Evolutionary conservation across 2,113 vertebrate genomes (phyloP).

Genomic region (Actinemys pallida): DNA sequence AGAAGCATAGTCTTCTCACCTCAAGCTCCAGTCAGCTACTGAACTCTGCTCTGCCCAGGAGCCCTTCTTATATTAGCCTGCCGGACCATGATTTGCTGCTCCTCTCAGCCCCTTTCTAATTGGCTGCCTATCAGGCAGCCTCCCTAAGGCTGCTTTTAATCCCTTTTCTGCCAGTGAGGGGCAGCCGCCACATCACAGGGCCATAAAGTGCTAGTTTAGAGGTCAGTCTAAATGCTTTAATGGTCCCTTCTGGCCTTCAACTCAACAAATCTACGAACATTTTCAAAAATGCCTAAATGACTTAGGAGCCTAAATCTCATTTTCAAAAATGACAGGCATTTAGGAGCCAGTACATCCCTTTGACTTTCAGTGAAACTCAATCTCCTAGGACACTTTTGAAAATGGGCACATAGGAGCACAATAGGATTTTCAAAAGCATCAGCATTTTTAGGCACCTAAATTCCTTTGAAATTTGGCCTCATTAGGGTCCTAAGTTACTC

Average conservation of each 20-base stretch:
- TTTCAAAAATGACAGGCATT: background rate
- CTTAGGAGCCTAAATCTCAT: accelerated
- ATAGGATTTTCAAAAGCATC: background rate
- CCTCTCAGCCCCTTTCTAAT: too few relatives aligned
- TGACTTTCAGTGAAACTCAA: background rate
- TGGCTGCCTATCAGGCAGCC: too few relatives aligned
- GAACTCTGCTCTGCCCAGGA: too few relatives aligned
- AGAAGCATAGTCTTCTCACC: too few relatives aligned
- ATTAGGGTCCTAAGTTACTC: background rate
- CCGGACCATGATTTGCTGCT: too few relatives aligned
- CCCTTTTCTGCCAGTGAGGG: too few relatives aligned
- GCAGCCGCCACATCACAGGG: background rate
- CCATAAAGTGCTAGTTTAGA: background rate
- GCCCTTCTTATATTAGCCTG: too few relatives aligned
- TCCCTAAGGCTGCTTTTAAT: too few relatives aligned
- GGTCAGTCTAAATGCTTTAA: background rate
- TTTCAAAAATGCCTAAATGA: background rate
- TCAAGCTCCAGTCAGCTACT: too few relatives aligned
- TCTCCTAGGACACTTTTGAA: background rate
- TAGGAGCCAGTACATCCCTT: background rate
- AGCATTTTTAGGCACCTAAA: background rate
- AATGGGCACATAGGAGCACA: background rate
- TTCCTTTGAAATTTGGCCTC: background rate
- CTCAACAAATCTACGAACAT: background rate
- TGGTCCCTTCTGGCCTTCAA: background rate